Evolutionary conservation across 1,140 invertebrate genomes (phyloP).

Genomic region (Drosophila hydei): DNA sequence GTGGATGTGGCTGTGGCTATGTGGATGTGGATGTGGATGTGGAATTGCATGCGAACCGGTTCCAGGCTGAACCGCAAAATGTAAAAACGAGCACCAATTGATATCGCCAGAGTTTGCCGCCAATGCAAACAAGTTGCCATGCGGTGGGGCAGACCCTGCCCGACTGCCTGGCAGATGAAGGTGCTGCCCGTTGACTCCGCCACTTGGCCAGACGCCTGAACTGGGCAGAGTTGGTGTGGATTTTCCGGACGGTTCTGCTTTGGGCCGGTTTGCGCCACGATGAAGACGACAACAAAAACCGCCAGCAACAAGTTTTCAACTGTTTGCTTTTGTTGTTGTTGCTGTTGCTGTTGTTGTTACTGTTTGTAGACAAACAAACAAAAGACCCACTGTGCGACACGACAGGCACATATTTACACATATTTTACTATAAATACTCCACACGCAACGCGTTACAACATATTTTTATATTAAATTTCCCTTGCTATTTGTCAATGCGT

Average conservation of each 20-base stretch:
- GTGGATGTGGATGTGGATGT: conserved; percentile 6
- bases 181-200: conserved; percentile 16
- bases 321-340: conserved; percentile 31
- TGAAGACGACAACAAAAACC: conserved; percentile 34
- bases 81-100: conserved; percentile 45
- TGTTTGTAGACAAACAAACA: conserved; percentile 38
- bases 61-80: conserved; percentile 49
- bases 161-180: conserved; percentile 23
- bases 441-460: conserved; percentile 40
- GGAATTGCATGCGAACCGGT: conserved; percentile 50
- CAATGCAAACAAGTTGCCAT: conserved; percentile 68
- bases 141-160: neutral
- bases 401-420: conserved; percentile 35
- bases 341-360: neutral
- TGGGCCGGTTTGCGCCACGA: conserved; percentile 49
- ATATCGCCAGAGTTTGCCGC: conserved; percentile 39
- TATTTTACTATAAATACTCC: conserved; percentile 30
- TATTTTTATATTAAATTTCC: conserved; percentile 51
- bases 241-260: conserved; percentile 71
- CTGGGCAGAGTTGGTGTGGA: conserved; percentile 41
- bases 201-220: neutral
- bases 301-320: conserved; percentile 62
- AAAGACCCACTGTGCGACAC: conserved; percentile 16
- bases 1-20: neutral
- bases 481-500: conserved; percentile 41